Base-by-base conservation (phyloP, 2,113 vertebrate species). In the Erinaceus europaeus region DNA sequence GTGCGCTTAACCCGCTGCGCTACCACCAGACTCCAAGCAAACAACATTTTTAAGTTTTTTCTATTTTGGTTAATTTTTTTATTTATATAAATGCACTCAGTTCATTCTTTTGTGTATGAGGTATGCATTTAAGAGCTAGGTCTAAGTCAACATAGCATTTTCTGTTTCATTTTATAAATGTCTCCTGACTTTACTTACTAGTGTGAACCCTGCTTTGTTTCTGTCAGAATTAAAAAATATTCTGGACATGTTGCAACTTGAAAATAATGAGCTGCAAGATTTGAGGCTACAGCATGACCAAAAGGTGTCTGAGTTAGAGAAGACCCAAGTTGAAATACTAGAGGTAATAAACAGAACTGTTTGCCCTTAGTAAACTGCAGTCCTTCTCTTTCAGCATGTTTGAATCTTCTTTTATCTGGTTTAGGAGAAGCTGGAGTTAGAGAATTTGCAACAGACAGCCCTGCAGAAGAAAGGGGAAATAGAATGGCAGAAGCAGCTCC, bases 211-310 rank as follows among this genome's bases (percentile, higher is more conserved):
- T n/a, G 0, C 67, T 92, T 84, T 91, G 14, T 94, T 94, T 93
- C 44, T 72, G 1, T 91, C 92, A 98, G 98, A 98, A 90, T 92
- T 98, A 75, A 98, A 98, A 89, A 97, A 96, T 40, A 84, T 98
- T 77, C 91, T 98, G 91, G 98, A 98, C 94, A 97, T 96, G 94
- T 68, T 98, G 75, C 96, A 98, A 59, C 92, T 98, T 84, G 98
- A 98, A 95, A 97, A 92, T 38, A 96, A 77, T 7, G 96, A 98
- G 53, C 95, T 98, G 0, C 92, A 97, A 84, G 91, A 93, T 42
- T 72, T 98, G 90, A 98, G 97, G 64, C 79, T 97, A 1, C 98
- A 98, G 8, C 97, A 96, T 23, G 91, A 96, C 13, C 97, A 98
- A 79, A 98, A 97, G 78, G 20, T 97, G 14, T 86, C 94, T 0